Evolutionary conservation across 2,113 vertebrate genomes (phyloP).

Genomic region (Sinosuthora webbiana): DNA sequence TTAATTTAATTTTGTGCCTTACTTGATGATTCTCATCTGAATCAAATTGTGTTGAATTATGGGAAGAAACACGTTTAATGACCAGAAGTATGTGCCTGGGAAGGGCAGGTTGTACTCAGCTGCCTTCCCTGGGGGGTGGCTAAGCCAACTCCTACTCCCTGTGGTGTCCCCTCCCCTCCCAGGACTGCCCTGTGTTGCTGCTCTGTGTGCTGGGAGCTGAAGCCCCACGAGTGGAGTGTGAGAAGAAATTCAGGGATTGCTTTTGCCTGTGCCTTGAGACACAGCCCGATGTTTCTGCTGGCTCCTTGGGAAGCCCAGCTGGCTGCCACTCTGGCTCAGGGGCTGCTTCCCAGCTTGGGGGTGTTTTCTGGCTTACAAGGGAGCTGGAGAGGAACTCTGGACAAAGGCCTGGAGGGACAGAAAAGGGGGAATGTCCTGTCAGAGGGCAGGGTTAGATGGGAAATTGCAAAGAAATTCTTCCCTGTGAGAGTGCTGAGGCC

Average conservation of each 20-base stretch:
- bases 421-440: neutral
- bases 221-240: accelerated
- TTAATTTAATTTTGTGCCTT: neutral
- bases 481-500: neutral
- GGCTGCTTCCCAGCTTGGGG: neutral
- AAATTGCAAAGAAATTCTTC: neutral
- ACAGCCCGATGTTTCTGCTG: accelerated
- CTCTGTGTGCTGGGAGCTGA: neutral
- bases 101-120: neutral
- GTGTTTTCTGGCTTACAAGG: neutral
- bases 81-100: neutral
- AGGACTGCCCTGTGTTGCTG: too few species aligned
- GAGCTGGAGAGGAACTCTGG: neutral
- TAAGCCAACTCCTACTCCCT: neutral
- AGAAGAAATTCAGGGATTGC: neutral
- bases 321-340: neutral
- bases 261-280: neutral
- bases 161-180: neutral
- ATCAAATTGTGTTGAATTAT: neutral
- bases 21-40: neutral
- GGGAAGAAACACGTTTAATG: neutral
- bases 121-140: neutral
- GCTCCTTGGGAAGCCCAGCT: neutral
- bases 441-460: neutral
- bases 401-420: neutral